These are phyloP conservation scores for Myotis daubentonii DNA, from an alignment of 2,797 vertebrate genomes.

Conservation along the genomic window DNA sequence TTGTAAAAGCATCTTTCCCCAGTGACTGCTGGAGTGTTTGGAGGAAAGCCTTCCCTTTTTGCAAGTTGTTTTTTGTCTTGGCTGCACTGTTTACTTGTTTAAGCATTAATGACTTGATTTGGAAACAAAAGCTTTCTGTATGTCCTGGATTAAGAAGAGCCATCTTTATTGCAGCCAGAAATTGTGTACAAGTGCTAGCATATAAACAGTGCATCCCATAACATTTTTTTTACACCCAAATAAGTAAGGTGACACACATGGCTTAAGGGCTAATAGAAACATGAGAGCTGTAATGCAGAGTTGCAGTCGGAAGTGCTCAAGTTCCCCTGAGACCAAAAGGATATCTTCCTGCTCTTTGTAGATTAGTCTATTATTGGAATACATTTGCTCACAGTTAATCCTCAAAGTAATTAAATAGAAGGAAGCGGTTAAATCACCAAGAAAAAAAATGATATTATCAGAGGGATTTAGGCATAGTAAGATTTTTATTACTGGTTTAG, in stretches of 20 bases:
- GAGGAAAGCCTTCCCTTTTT: conserved; percentile 55
- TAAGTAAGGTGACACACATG: conserved; percentile 83
- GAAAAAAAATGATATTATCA: conserved; percentile 78
- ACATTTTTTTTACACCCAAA: conserved; percentile 66
- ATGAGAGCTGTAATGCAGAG: conserved; percentile 78
- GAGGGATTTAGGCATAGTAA: conserved; percentile 78
- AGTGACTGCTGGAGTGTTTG: conserved; percentile 53
- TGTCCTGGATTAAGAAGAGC: conserved; percentile 59
- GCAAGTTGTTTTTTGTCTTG: conserved; percentile 73
- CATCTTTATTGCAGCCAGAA: conserved; percentile 69
- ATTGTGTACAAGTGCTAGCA: conserved; percentile 56
- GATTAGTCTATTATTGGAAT: conserved; percentile 87
- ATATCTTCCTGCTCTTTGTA: conserved; percentile 87
- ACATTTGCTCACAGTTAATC: conserved; percentile 88
- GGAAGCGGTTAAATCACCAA: conserved; percentile 86
- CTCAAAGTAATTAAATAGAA: conserved; percentile 87
- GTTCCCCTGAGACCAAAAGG: conserved; percentile 79
- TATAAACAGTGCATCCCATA: conserved; percentile 72
- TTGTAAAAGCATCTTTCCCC: conserved; percentile 68
- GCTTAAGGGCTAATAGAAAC: conserved; percentile 83
- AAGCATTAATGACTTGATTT: conserved; percentile 75
- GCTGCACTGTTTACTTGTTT: conserved; percentile 71
- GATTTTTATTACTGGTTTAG: conserved; percentile 72
- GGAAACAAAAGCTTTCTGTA: conserved; percentile 72
- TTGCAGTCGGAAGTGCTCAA: conserved; percentile 83